These are phyloP conservation scores for Acanthisitta chloris DNA, from an alignment of 2,113 vertebrate species.

Conservation along the genomic window DNA sequence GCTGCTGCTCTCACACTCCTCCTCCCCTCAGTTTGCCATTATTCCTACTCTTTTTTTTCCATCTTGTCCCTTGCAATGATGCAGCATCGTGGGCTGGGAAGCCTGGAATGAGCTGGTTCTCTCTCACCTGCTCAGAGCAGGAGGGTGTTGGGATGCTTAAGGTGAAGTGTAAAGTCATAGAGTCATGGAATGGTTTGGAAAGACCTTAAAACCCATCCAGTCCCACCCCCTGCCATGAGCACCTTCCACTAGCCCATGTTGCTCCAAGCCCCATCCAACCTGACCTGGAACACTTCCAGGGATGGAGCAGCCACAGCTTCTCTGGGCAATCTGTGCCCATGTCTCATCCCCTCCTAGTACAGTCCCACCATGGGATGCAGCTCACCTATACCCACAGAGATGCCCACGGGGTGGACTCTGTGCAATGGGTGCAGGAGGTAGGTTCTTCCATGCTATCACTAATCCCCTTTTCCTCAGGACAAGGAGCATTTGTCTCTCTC, in stretches of 20 bases:
- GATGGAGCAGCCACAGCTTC: not conserved
- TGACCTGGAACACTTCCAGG: not conserved
- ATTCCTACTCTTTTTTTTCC: not conserved
- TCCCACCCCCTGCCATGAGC: not conserved
- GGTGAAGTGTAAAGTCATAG: not conserved
- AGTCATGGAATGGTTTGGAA: not conserved
- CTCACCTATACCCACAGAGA: not conserved
- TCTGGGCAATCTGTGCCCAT: not conserved
- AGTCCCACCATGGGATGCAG: not conserved
- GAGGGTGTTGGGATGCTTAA: rapidly evolving
- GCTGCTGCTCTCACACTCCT: rapidly evolving
- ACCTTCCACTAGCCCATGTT: rapidly evolving
- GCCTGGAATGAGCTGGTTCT: not conserved
- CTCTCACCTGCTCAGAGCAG: not conserved
- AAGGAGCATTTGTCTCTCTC: not conserved
- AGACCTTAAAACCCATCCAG: too few relatives aligned
- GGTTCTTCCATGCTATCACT: not conserved
- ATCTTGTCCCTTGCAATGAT: rapidly evolving
- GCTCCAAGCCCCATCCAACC: not conserved
- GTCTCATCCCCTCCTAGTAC: not conserved
- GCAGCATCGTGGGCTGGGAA: rapidly evolving
- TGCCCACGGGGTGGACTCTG: rapidly evolving
- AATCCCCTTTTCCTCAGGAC: not conserved
- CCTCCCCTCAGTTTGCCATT: rapidly evolving
- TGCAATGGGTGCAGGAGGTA: not conserved